Evolutionary conservation across 1,140 invertebrate species (phyloP).

Genomic region (Caenorhabditis brenneri): DNA sequence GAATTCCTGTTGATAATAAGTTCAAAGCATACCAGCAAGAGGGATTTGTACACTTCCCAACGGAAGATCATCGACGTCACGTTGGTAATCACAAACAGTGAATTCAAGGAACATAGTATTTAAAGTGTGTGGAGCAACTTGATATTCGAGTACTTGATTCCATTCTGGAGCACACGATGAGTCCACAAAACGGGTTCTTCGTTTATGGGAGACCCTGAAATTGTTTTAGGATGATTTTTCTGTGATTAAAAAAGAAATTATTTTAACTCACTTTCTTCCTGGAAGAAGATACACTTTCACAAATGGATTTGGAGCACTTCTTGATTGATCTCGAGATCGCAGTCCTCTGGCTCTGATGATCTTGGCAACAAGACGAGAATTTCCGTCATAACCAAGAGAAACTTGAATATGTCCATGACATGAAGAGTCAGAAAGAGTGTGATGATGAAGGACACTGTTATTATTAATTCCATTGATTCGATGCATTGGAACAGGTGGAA

Average conservation of each 20-base stretch:
- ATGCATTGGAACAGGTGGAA: conserved; percentile 44
- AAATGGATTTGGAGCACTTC: conserved; percentile 75
- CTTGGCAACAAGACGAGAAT: conserved; percentile 75
- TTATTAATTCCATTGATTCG: conserved; percentile 35
- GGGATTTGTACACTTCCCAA: conserved; percentile 76
- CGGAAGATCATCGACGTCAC: conserved; percentile 74
- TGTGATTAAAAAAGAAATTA: neutral
- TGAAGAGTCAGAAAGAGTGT: conserved; percentile 12
- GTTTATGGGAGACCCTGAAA: conserved; percentile 75
- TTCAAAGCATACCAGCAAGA: conserved; percentile 72
- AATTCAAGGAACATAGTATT: conserved; percentile 75
- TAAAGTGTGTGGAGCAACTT: conserved; percentile 74
- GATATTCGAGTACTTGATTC: conserved; percentile 77
- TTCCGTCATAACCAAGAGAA: conserved; percentile 76
- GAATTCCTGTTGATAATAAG: neutral
- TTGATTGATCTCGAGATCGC: conserved; percentile 72
- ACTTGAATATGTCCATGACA: conserved; percentile 55
- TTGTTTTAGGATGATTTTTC: too few species aligned
- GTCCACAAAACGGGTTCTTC: conserved; percentile 76
- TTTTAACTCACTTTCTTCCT: conserved; percentile 73
- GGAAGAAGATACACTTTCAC: conserved; percentile 77
- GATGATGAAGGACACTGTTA: conserved; percentile 16
- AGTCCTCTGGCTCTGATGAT: conserved; percentile 75
- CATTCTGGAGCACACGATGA: conserved; percentile 76
- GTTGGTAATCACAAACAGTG: conserved; percentile 77